Evolutionary conservation across 2,888 invertebrate species (phyloP).

Genomic region (Synanthedon tipuliformis): DNA sequence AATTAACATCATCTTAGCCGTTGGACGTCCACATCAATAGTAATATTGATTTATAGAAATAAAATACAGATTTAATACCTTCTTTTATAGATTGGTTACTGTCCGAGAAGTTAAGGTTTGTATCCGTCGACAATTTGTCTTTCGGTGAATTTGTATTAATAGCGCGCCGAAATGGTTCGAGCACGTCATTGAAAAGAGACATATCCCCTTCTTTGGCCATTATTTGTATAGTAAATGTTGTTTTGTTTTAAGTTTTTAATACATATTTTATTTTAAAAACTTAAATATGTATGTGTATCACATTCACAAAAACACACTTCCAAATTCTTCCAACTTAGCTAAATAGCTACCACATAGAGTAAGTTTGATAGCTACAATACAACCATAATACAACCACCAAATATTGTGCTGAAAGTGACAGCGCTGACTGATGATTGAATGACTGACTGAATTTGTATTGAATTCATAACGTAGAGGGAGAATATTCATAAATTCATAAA

Average conservation of each 20-base stretch:
- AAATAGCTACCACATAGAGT: no score
- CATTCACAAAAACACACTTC: no score
- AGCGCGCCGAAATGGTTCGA: constrained; percentile 59
- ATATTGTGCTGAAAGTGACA: no score
- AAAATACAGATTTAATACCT: constrained; percentile 23
- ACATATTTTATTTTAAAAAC: background rate
- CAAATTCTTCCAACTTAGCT: no score
- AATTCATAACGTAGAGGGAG: no score
- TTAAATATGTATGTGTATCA: no score
- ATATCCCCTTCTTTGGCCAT: constrained; percentile 62
- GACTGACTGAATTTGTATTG: no score
- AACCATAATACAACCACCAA: no score
- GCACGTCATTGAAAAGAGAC: constrained; percentile 56
- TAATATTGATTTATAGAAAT: background rate
- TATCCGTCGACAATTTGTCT: constrained; percentile 53
- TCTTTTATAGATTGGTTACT: constrained; percentile 55
- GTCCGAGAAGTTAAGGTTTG: constrained; percentile 60
- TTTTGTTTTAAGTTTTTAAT: background rate
- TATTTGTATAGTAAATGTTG: background rate
- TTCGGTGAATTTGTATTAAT: constrained; percentile 60
- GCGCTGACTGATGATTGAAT: no score
- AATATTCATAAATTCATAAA: no score
- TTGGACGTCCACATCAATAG: background rate
- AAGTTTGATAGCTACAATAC: no score
- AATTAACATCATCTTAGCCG: no score